Evolutionary conservation across 2,113 vertebrate genomes (phyloP).

Genomic region (Isichthys henryi): DNA sequence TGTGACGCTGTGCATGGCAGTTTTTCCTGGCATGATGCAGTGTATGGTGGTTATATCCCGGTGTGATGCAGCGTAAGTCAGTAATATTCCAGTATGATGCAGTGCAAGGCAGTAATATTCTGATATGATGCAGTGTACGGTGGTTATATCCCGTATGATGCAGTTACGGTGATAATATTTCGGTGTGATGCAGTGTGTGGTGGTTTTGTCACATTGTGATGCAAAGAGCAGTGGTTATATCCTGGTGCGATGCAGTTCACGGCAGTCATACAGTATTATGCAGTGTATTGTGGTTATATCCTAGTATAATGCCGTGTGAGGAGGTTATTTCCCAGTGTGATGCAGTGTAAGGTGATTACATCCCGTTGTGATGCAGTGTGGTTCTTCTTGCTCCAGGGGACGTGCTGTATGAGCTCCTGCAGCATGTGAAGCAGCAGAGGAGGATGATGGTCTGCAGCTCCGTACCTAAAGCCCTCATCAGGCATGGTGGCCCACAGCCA

Average conservation of each 20-base stretch:
- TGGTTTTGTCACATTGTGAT: too few species aligned
- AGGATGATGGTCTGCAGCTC: conserved; percentile 52
- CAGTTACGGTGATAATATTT: not conserved
- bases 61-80: not conserved
- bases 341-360: not conserved
- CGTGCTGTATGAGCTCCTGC: conserved; percentile 83
- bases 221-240: not conserved
- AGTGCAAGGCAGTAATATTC: not conserved
- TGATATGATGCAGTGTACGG: not conserved
- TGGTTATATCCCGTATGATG: not conserved
- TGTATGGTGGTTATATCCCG: not conserved
- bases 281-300: not conserved
- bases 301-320: not conserved
- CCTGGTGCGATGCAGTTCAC: not conserved
- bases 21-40: not conserved
- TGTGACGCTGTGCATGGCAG: not conserved
- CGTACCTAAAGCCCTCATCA: conserved; percentile 31
- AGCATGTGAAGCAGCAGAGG: conserved; percentile 75
- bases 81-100: not conserved
- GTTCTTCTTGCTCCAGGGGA: conserved; percentile 61
- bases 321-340: not conserved
- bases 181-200: not conserved
- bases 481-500: conserved; percentile 22
- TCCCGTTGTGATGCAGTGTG: not conserved
- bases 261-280: not conserved